Evolutionary conservation across 2,113 vertebrate species (phyloP).

Genomic region (Triplophysa rosa): DNA sequence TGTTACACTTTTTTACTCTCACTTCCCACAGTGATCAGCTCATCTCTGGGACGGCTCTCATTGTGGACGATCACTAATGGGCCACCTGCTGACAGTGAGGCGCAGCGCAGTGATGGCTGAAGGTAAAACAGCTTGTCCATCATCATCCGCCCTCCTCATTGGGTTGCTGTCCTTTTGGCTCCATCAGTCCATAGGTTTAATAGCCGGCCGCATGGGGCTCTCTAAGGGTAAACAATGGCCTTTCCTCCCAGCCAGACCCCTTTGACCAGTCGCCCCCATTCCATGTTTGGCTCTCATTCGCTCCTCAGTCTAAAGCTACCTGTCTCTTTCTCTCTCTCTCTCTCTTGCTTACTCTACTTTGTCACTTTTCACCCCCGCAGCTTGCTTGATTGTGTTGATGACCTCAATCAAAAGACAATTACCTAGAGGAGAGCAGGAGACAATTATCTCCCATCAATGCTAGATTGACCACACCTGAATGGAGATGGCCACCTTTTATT

Average conservation of each 20-base stretch:
- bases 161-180: constrained; percentile 23
- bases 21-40: not conserved
- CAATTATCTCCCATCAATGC: constrained; percentile 86
- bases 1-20: not conserved
- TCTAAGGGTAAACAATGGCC: constrained; percentile 44
- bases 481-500: constrained; percentile 77
- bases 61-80: not conserved
- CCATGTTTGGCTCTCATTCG: constrained; percentile 39
- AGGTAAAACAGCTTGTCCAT: constrained; percentile 25
- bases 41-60: not conserved
- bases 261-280: constrained; percentile 44
- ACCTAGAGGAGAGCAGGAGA: constrained; percentile 80
- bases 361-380: constrained; percentile 77
- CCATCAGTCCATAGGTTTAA: constrained; percentile 44
- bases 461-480: constrained; percentile 85
- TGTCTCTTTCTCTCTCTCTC: constrained; percentile 34
- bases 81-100: not conserved
- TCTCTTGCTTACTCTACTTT: constrained; percentile 55
- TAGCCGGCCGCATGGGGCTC: constrained; percentile 35
- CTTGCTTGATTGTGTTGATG: constrained; percentile 89
- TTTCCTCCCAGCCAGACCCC: constrained; percentile 50
- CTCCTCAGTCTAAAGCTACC: not conserved
- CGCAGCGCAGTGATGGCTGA: not conserved
- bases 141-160: constrained; percentile 4
- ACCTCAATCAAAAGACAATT: constrained; percentile 99